Conservation (phyloP, 2,888 invertebrate species). For the Lypha dubia region DNA sequence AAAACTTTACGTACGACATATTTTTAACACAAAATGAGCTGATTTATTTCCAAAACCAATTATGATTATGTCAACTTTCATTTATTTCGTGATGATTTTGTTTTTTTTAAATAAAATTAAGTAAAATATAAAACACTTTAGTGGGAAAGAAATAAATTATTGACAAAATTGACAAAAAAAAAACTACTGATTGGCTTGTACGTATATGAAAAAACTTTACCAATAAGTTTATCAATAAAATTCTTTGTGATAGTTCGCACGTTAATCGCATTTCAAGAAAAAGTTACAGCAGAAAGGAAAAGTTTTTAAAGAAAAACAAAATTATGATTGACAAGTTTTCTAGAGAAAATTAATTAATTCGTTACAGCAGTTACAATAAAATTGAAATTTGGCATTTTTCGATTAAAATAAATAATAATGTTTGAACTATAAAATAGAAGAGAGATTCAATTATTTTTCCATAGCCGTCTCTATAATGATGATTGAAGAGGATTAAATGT, state of each 20-base stretch:
- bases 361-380: no score
- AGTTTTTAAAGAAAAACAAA: neutral
- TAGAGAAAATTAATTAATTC: neutral
- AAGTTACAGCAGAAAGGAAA: neutral
- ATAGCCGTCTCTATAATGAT: neutral
- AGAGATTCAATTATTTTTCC: neutral
- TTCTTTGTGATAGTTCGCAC: neutral
- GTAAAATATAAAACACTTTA: neutral
- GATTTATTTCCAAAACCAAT: neutral
- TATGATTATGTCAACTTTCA: neutral
- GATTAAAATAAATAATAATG: no score
- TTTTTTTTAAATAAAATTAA: neutral
- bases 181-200: constrained; percentile 49
- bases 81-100: neutral
- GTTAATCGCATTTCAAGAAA: no score
- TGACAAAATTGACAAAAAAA: constrained; percentile 6
- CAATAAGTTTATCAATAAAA: neutral
- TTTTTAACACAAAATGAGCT: no score
- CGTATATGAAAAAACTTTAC: constrained; percentile 8
- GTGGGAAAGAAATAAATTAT: no score
- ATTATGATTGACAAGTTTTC: neutral
- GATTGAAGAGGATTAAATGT: no score
- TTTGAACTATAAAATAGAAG: no score
- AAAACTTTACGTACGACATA: no score
- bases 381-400: neutral